Conservation (phyloP, 2,888 invertebrate genomes). For the Cephus runcator region DNA sequence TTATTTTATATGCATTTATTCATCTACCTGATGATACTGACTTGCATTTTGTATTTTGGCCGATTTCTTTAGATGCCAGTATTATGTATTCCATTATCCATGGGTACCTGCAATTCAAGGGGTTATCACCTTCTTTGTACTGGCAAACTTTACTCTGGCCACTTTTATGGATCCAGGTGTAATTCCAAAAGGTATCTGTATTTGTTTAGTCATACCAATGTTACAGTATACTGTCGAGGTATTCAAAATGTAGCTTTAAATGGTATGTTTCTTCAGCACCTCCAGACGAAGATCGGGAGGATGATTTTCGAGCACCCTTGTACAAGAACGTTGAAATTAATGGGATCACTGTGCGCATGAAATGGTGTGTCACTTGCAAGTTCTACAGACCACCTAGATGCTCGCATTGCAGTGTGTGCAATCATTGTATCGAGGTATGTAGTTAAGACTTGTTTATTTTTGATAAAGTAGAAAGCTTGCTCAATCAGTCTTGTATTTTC, state of each 20-base stretch:
- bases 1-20: background rate
- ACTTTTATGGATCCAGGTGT: constrained; percentile 99
- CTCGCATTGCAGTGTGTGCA: constrained; percentile 99
- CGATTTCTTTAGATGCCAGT: constrained; percentile 80
- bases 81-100: constrained; percentile 83
- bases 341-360: constrained; percentile 99
- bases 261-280: constrained; percentile 73
- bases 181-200: constrained; percentile 89
- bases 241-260: background rate
- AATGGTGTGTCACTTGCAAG: constrained; percentile 99
- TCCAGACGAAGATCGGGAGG: constrained; percentile 96
- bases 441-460: constrained; percentile 1
- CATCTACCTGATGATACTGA: background rate
- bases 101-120: constrained; percentile 95
- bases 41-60: background rate
- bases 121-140: constrained; percentile 94
- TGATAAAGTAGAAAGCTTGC: constrained; percentile 11
- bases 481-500: constrained; percentile 61
- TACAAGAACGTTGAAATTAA: constrained; percentile 98
- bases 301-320: constrained; percentile 95
- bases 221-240: background rate
- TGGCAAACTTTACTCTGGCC: constrained; percentile 98
- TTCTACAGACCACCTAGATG: constrained; percentile 99
- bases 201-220: background rate
- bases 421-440: constrained; percentile 95